These are phyloP conservation scores for Periparus ater DNA, from an alignment of 2,797 vertebrate genomes.

Conservation along the genomic window DNA sequence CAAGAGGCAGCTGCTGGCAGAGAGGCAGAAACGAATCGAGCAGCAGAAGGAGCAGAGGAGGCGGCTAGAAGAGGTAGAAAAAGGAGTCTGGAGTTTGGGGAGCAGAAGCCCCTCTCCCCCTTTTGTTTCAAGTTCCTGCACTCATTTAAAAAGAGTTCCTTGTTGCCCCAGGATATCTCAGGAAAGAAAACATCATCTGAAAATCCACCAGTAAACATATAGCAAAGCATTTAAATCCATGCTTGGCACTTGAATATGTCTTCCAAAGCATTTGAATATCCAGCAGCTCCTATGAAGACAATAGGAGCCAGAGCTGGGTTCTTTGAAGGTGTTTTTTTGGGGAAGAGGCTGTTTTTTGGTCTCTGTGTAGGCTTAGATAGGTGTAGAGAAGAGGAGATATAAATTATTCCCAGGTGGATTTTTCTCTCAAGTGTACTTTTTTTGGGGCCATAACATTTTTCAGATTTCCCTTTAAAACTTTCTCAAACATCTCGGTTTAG, in stretches of 20 bases:
- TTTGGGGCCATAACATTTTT: not conserved
- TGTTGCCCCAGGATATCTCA: not conserved
- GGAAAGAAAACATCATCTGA: not conserved
- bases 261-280: not conserved
- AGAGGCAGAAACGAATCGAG: slow-evolving; percentile 89
- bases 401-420: not conserved
- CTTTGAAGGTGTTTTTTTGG: not conserved
- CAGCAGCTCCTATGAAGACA: not conserved
- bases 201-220: not conserved
- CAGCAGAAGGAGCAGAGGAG: slow-evolving; percentile 90
- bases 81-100: not conserved
- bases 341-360: not conserved
- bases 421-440: not conserved
- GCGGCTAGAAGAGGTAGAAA: slow-evolving; percentile 85
- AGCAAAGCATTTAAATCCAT: not conserved
- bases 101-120: not conserved
- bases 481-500: not conserved
- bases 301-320: not conserved
- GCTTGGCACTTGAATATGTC: not conserved
- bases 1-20: slow-evolving; percentile 88
- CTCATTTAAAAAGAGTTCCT: not conserved
- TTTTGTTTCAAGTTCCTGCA: not conserved
- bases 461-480: not conserved
- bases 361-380: not conserved
- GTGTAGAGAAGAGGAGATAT: not conserved